Base-by-base conservation (phyloP, 1,140 invertebrate species). In the Macrotrachela quadricornifera region DNA sequence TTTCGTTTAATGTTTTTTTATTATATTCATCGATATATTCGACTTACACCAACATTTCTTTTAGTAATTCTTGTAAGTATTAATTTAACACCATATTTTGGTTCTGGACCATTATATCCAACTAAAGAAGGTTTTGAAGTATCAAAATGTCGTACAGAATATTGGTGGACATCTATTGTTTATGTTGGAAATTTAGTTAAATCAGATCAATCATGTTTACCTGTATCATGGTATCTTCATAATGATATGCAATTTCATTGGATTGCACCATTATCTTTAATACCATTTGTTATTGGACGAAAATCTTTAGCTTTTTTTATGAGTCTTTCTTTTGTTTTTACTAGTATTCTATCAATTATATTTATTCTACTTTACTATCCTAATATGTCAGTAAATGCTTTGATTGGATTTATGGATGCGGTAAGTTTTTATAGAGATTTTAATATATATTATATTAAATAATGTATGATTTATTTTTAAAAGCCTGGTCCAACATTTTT, bases 101-200 rank as follows among this genome's bases (percentile, higher is more conserved):
- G 51, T 30, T 6, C 10, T 10, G 51, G 51, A 4, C 51, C 51
- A 11, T 15, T 53, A 39, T 53, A 30, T 43, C 46, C 51, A 40
- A 10, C 14, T 10, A 54, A 21, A 44, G 12, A 40, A 15, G 51
- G 51, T 9, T 46, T 53, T 16, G 51, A 53, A 43, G 0, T 12
- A 1, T 11, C 46, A 4, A 10, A 47, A 9, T 53, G 51, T 17
- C 62, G 71, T 56, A 66, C 73, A 10, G 36, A 30, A 38, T 2
- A 46, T 13, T 53, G 51, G 51, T 53, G 42, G 12, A 73, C 77
- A 0, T 84, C 84, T 61, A 64, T 85, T 12, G 68, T 85, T 1
- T 84, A 83, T 61, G 72, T 85, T 15, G 84, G 84, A 62, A 87
- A 85, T 64, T 80, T 85, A 54, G 72, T 82, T 2, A 70, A 76